A percentile compares a stretch with the other conserved stretches of the same genome.
phyloP scores from a whole-genome alignment of 2,113 vertebrate genomes.

The Centropus bengalensis region DNA sequence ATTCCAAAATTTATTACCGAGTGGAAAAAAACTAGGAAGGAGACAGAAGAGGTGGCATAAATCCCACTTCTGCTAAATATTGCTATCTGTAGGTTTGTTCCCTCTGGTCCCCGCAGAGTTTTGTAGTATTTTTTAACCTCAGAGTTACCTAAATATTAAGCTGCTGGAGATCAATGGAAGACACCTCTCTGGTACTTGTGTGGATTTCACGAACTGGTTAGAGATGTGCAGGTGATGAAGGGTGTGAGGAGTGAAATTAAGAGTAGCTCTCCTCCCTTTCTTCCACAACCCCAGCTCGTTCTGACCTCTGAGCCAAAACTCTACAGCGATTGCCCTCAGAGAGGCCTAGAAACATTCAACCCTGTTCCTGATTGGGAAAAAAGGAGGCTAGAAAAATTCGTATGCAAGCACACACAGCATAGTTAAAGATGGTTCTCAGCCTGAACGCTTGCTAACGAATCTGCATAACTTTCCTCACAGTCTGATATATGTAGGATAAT shows the following conservation, averaged over 20 bases:
- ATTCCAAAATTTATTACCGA: neutral
- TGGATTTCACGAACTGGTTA: neutral
- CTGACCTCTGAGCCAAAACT: neutral
- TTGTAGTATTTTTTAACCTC: neutral
- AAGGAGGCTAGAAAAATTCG: accelerated
- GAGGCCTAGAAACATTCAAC: neutral
- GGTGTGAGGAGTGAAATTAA: neutral
- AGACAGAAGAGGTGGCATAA: neutral
- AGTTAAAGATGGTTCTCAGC: neutral
- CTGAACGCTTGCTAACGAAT: neutral
- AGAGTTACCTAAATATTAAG: neutral
- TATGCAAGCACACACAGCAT: neutral
- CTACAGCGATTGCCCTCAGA: neutral
- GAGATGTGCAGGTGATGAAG: neutral
- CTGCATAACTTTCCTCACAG: neutral
- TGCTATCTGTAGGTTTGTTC: neutral
- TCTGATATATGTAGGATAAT: neutral
- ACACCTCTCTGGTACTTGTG: neutral
- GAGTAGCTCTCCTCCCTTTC: neutral
- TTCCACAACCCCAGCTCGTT: neutral
- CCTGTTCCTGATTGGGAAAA: too few relatives aligned
- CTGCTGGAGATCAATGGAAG: neutral
- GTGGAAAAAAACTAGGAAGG: neutral
- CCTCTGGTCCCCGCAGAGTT: neutral
- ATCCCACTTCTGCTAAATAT: neutral